Conservation (phyloP, 2,113 vertebrate genomes). For the Phrynosoma blainvillii region DNA sequence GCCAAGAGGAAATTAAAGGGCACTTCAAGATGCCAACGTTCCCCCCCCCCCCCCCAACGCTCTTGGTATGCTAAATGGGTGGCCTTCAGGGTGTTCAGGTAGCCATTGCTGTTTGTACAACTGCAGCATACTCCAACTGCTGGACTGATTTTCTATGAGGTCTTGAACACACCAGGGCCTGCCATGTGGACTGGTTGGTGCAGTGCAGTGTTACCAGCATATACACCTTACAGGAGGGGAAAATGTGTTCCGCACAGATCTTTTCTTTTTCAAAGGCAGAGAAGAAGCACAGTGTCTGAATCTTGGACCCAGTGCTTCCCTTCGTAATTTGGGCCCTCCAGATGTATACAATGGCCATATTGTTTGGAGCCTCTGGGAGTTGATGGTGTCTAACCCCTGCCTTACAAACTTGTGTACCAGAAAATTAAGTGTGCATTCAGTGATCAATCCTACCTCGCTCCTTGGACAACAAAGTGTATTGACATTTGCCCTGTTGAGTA, state of each 20-base stretch:
- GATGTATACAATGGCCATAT: not conserved
- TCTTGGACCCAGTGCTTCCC: not conserved
- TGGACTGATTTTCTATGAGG: not conserved
- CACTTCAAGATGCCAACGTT: not conserved
- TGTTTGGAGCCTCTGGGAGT: no score
- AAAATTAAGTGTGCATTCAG: not conserved
- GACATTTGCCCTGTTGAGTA: not conserved
- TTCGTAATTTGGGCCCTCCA: not conserved
- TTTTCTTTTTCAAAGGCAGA: not conserved
- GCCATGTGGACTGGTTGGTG: not conserved
- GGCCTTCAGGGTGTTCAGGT: not conserved
- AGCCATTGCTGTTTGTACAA: not conserved
- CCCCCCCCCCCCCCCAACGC: rapidly evolving
- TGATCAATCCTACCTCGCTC: not conserved
- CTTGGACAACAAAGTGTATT: no score
- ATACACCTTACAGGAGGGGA: not conserved
- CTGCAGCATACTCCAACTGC: not conserved
- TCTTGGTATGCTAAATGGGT: no score
- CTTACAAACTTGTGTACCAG: not conserved
- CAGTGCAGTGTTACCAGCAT: not conserved
- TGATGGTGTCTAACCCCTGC: not conserved
- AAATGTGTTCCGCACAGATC: not conserved
- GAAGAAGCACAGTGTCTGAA: not conserved
- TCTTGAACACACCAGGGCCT: not conserved
- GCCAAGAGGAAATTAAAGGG: not conserved